Conservation (phyloP, 2,888 invertebrate species). For the Cosmopolites sordidus region DNA sequence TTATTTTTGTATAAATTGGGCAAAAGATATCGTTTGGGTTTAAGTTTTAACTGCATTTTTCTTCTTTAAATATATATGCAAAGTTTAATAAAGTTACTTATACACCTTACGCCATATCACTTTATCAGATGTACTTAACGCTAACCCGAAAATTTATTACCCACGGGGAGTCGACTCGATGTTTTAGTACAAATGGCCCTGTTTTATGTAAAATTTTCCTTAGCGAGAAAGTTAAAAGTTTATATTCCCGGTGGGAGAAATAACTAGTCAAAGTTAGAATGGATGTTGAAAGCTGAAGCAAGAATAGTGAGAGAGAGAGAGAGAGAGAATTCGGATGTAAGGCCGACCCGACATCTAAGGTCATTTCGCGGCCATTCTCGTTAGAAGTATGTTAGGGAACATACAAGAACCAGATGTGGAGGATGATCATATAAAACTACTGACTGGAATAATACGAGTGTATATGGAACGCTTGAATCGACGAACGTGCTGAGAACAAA, state of each 20-base stretch:
- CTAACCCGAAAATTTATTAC: slow-evolving; percentile 13
- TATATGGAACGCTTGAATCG: no score
- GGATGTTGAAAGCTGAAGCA: slow-evolving; percentile 5
- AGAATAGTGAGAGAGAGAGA: slow-evolving; percentile 1
- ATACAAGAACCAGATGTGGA: no score
- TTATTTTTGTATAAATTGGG: no score
- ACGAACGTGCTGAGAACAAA: no score
- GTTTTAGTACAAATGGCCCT: slow-evolving; percentile 14
- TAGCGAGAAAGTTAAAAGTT: slow-evolving; percentile 12
- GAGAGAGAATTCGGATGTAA: no score
- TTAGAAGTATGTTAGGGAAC: no score
- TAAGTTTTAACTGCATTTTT: no score
- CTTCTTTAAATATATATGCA: slow-evolving; percentile 9
- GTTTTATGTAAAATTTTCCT: slow-evolving; percentile 14
- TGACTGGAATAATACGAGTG: no score
- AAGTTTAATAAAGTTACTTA: slow-evolving; percentile 16
- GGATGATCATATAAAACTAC: no score
- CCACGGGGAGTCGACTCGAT: slow-evolving; percentile 9
- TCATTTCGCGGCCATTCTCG: no score
- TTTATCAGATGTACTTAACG: slow-evolving; percentile 16
- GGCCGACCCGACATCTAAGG: no score
- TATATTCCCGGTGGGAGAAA: slow-evolving; percentile 8
- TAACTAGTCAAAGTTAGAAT: slow-evolving; percentile 8
- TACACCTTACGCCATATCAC: slow-evolving; percentile 15
- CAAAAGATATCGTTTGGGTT: no score